phyloP scores from a whole-genome alignment of 2,797 vertebrate species.

The Bucorvus abyssinicus region DNA sequence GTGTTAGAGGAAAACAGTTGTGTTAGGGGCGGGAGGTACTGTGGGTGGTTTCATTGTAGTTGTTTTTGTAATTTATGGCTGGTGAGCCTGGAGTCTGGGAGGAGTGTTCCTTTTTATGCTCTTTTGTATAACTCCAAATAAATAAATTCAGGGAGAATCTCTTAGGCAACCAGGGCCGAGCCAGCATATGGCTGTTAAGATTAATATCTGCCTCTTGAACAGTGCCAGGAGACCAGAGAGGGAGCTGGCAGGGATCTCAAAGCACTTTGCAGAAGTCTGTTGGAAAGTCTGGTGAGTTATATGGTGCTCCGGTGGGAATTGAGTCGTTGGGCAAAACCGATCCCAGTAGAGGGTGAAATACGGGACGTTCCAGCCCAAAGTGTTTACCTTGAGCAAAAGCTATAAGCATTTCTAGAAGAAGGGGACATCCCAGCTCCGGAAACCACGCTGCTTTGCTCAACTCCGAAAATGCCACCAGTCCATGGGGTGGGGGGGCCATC shows the following conservation, averaged over 20 bases:
- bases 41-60: constrained; percentile 67
- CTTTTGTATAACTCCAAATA: constrained; percentile 68
- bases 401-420: neutral
- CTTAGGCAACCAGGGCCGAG: constrained; percentile 40
- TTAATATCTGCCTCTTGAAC: constrained; percentile 50
- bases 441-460: neutral
- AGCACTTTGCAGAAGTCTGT: constrained; percentile 13
- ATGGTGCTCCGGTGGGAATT: constrained; percentile 1
- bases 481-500: accelerated
- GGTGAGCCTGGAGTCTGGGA: constrained; percentile 62
- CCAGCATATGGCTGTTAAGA: constrained; percentile 57
- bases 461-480: neutral
- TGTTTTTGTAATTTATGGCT: constrained; percentile 58
- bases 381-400: constrained; percentile 13
- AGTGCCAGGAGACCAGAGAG: constrained; percentile 8
- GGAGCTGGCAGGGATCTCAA: constrained; percentile 59
- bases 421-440: neutral
- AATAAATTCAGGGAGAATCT: constrained; percentile 66
- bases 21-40: constrained; percentile 22
- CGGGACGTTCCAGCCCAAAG: neutral
- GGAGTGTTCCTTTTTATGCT: constrained; percentile 61
- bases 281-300: constrained; percentile 44
- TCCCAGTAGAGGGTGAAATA: neutral
- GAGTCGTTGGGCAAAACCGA: neutral
- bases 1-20: constrained; percentile 21